A percentile compares a stretch with the other conserved stretches of the same genome.
Conservation (phyloP, 2,113 vertebrate genomes). For the Cololabis saira region DNA sequence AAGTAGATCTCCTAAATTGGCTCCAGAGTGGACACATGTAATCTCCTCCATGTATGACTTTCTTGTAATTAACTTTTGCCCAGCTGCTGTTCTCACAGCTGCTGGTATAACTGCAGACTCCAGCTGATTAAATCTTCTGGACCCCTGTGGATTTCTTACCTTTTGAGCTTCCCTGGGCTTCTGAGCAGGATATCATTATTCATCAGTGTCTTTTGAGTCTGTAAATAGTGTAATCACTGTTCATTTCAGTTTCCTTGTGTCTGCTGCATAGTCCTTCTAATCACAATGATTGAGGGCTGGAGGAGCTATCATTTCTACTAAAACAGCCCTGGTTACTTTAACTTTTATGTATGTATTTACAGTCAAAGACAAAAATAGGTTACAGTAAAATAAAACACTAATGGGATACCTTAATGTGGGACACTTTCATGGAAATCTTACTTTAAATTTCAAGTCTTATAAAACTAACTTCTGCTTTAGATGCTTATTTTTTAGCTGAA, state of each 20-base stretch:
- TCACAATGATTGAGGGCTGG: conserved; percentile 2
- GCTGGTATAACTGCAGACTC: background rate
- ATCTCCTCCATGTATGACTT: background rate
- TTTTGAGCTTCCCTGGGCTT: conserved; percentile 19
- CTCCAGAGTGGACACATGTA: no score
- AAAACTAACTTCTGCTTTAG: no score
- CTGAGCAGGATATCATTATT: conserved; percentile 12
- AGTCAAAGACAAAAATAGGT: no score
- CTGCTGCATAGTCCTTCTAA: background rate
- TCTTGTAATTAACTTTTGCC: background rate
- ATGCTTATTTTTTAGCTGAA: no score
- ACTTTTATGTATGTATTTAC: no score
- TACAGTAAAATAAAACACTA: no score
- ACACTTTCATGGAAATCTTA: no score
- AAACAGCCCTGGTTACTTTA: no score
- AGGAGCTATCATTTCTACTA: no score
- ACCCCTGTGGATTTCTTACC: conserved; percentile 17
- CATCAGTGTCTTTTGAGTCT: conserved; percentile 29
- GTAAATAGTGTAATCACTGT: conserved; percentile 11
- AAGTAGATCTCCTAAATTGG: no score
- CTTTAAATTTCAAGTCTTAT: no score
- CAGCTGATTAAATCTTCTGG: conserved; percentile 14
- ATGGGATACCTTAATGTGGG: no score
- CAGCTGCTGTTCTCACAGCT: background rate
- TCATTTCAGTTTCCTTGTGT: conserved; percentile 11